A percentile compares a stretch with the other conserved stretches of the same genome.
phyloP scores from a whole-genome alignment of 2,888 invertebrate species.

The Eudasyphora cyanicolor region DNA sequence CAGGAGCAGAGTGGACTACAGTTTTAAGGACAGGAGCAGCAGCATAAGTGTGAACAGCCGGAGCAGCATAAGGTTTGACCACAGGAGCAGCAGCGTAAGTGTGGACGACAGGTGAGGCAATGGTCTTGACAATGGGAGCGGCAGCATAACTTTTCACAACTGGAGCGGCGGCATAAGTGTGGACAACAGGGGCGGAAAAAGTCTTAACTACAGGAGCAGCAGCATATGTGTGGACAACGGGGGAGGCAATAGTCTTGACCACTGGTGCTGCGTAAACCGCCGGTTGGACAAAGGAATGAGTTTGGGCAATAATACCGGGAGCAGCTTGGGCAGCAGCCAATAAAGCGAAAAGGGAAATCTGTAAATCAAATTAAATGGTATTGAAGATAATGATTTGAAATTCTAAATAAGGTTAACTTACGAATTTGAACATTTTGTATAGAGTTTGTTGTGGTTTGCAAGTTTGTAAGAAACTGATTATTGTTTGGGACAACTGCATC shows the following conservation, averaged over 20 bases:
- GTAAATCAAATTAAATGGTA: not conserved
- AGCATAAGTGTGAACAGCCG: slow-evolving; percentile 27
- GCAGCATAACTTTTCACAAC: slow-evolving; percentile 50
- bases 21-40: slow-evolving; percentile 21
- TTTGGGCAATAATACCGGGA: slow-evolving; percentile 74
- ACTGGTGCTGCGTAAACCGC: slow-evolving; percentile 79
- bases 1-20: slow-evolving; percentile 16
- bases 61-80: slow-evolving; percentile 58
- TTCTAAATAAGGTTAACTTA: no score
- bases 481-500: not conserved
- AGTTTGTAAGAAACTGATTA: slow-evolving; percentile 74
- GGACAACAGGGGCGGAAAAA: slow-evolving; percentile 75
- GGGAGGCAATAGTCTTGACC: slow-evolving; percentile 64
- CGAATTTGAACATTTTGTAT: slow-evolving; percentile 71
- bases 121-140: slow-evolving; percentile 65
- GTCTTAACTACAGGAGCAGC: slow-evolving; percentile 76
- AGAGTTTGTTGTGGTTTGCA: slow-evolving; percentile 68
- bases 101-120: slow-evolving; percentile 42
- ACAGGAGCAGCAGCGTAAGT: slow-evolving; percentile 33
- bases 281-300: slow-evolving; percentile 78
- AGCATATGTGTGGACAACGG: slow-evolving; percentile 30
- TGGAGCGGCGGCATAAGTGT: slow-evolving; percentile 49
- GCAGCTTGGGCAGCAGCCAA: slow-evolving; percentile 80
- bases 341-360: slow-evolving; percentile 83
- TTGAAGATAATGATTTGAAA: slow-evolving; percentile 24